Base-by-base conservation (phyloP, 2,888 invertebrate genomes). In the Ctena decussata region DNA sequence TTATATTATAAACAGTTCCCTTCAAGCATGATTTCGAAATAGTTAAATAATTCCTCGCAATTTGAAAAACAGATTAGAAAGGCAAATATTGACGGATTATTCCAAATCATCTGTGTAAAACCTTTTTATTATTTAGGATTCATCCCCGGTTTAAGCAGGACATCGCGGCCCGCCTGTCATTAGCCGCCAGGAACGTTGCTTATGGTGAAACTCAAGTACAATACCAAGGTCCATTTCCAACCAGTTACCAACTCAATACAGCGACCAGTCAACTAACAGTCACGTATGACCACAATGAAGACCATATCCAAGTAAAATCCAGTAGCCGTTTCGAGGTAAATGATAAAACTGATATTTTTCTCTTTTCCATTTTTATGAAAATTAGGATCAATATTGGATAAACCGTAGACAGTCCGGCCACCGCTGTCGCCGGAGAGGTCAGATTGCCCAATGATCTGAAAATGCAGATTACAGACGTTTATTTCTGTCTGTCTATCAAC, bases 141-240 rank as follows among this genome's bases (percentile, higher is more conserved):
- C 82, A 82, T 41, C 82, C 82, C 12, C 73, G 77, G 11, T 82
- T 69, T 44, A 82, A 82, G 69, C 77, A 78, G 27, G 82, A 78
- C 39, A 70, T 82, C 8, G 78, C 82, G 18, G 39, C 65, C 11
- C 77, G 82, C n/a, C 69, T 82, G 6, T 65, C 73, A 11, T 53
- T 82, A 1, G 82, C 57, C 15, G 82, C 77, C 12, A 44, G 73
- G 11, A 37, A 69, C 11, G 75, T 78, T 15, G 82, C 82, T 1
- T 82, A 82, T 44, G 78, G 69, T 6, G 73, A 82, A 49, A 32
- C 27, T 11, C 27, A 21, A 15, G 73, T 82, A 12, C n/a, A 44
- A 11, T 82, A 41, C 24, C 73, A 74, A 39, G 82, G 82, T 32
- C 82, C 82, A 27, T 82, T 82, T 49, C 82, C 82, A 12, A 78